Conservation (phyloP, 2,888 invertebrate genomes). For the Geophilus truncorum region DNA sequence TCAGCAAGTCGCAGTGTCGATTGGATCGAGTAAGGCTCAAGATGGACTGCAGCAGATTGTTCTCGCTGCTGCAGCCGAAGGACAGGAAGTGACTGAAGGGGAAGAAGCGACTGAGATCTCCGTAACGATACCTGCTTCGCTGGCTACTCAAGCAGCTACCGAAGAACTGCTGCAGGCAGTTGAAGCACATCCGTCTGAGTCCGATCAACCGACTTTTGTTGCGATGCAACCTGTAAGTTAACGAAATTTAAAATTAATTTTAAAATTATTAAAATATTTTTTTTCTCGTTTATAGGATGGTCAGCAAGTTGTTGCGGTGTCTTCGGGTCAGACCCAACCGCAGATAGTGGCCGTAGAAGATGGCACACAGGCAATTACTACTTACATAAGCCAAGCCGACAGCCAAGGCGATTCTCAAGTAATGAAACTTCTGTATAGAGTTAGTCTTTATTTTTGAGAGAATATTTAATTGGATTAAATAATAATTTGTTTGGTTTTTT, state of each 20-base stretch:
- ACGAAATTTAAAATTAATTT: conserved; percentile 70
- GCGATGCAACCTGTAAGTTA: conserved; percentile 39
- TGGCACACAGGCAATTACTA: conserved; percentile 28
- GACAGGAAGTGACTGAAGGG: conserved; percentile 36
- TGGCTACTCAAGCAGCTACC: conserved; percentile 38
- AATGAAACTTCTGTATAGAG: no score
- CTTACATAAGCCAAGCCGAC: conserved; percentile 30
- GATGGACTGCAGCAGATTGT: conserved; percentile 39
- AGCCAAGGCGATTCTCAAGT: neutral
- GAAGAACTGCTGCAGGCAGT: conserved; percentile 38
- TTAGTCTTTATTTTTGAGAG: no score
- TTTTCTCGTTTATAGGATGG: conserved; percentile 32
- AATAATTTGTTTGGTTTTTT: neutral
- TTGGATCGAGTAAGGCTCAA: conserved; percentile 35
- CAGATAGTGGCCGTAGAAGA: conserved; percentile 32
- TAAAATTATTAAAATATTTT: conserved; percentile 43
- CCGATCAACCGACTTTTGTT: conserved; percentile 39
- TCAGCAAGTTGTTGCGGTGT: conserved; percentile 36
- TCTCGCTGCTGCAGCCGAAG: conserved; percentile 38
- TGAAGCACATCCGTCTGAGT: conserved; percentile 33
- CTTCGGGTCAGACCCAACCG: conserved; percentile 43
- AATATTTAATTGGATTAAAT: neutral
- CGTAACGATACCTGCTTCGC: conserved; percentile 40
- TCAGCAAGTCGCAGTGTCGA: conserved; percentile 30
- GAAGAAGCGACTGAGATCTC: conserved; percentile 39